Percentiles rank a stretch among this genome's conserved stretches.
These are phyloP conservation scores for Sternarchorhynchus goeldii DNA, from an alignment of 2,797 vertebrate species.

Conservation along the genomic window DNA sequence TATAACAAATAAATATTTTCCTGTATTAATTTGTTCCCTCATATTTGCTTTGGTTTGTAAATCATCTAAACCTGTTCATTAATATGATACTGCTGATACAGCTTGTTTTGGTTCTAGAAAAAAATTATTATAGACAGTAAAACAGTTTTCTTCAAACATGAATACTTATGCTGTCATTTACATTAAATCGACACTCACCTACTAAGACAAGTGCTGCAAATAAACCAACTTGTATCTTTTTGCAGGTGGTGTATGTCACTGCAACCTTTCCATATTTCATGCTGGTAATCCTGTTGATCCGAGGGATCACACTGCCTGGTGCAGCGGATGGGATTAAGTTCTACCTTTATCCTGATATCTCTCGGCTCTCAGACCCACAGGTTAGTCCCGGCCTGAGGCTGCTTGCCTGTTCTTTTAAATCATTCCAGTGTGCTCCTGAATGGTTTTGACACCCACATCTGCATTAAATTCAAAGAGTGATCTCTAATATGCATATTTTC, in stretches of 20 bases:
- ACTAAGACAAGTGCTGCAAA: neutral
- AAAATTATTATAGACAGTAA: no score
- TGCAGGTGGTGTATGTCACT: conserved; percentile 94
- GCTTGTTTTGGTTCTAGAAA: no score
- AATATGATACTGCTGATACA: neutral
- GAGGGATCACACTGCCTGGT: conserved; percentile 93
- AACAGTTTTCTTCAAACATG: no score
- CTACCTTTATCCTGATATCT: conserved; percentile 93
- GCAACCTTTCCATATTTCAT: conserved; percentile 85
- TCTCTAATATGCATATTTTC: no score
- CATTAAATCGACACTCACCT: neutral
- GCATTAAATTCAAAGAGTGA: no score
- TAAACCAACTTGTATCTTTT: neutral
- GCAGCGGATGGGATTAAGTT: conserved; percentile 94
- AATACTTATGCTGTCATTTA: no score
- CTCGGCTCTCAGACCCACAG: conserved; percentile 90
- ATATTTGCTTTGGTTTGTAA: neutral
- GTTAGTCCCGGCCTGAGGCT: conserved; percentile 70
- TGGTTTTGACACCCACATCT: neutral
- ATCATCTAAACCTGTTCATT: no score
- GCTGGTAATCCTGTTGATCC: conserved; percentile 87
- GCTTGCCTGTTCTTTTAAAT: neutral
- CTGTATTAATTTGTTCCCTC: conserved; percentile 12
- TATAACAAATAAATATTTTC: neutral
- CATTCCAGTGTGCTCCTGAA: neutral